Evolutionary conservation across 2,113 vertebrate species (phyloP), one percentile per base, ranked within the genome.

Genomic region (Corythornis vintsioides): DNA sequence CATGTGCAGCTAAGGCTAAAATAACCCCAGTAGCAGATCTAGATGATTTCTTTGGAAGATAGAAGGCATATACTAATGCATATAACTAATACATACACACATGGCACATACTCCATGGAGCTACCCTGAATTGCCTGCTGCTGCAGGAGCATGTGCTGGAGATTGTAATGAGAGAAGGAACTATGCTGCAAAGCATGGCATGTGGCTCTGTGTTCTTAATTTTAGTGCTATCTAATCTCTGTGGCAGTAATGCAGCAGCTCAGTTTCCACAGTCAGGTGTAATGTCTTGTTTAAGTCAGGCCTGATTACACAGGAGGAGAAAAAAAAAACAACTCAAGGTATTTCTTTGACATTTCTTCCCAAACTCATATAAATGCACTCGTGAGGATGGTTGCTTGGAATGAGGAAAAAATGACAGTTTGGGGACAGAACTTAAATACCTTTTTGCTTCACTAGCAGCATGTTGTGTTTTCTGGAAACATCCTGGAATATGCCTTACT

Each of bases 121-220:
- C 50, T 79, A 33, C 42, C 65, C 29, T 1, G 4, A 83, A 83
- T 18, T 84, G 24, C 64, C 35, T 31, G 7, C 69, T 82, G 15
- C 61, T 76, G 75, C 80, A 93, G 75, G 52, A 89, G 21, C 74
- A 50, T 80, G 72, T 83, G 87, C 72, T 88, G 75, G 81, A 86
- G 93, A 83, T 17, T 88, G 96, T 94, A 96, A 96, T 43, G 73
- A 89, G 95, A 96, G 95, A 95, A 91, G 89, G 55, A 92, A 93
- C 94, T 95, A 66, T 82, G 91, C 87, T 84, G 60, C 71, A 85
- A 87, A 92, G 94, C 82, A 87, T 77, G 92, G 76, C 92, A 91
- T 92, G 87, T 92, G 94, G 89, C 67, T 92, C 84, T 65, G 15
- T 0, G 56, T 48, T 92, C 75, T 93, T 94, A 96, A 96, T 95